phyloP scores from a whole-genome alignment of 2,888 invertebrate genomes.

The Gasteruption jaculator region DNA sequence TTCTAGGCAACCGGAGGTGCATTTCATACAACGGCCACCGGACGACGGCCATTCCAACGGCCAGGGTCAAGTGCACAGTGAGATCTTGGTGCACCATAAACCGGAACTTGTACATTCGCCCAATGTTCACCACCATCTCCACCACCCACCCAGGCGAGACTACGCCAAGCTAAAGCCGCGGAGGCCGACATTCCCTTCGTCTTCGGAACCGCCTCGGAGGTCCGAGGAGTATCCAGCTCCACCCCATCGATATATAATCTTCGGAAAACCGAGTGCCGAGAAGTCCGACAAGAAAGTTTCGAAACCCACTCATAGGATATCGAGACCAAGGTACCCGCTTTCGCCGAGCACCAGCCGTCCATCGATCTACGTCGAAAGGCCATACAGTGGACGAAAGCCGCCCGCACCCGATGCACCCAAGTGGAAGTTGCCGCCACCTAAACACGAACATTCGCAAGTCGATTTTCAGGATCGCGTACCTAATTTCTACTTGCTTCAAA shows the following conservation, averaged over 20 bases:
- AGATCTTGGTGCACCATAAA: slow-evolving; percentile 44
- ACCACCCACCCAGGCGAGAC: slow-evolving; percentile 33
- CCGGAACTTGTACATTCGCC: slow-evolving; percentile 31
- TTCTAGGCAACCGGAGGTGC: slow-evolving; percentile 33
- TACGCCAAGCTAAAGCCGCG: slow-evolving; percentile 31
- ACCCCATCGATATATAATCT: slow-evolving; percentile 33
- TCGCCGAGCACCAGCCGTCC: too few species aligned
- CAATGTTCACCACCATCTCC: slow-evolving; percentile 16
- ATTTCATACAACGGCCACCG: slow-evolving; percentile 36
- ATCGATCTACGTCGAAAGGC: slow-evolving; percentile 35
- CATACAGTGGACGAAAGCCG: too few species aligned
- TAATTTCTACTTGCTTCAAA: too few species aligned
- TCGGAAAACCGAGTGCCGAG: slow-evolving; percentile 33
- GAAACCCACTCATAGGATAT: slow-evolving; percentile 27
- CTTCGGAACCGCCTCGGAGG: slow-evolving; percentile 41
- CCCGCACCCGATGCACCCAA: too few species aligned
- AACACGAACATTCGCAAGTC: slow-evolving; percentile 12
- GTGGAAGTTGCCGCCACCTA: too few species aligned
- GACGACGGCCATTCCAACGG: slow-evolving; percentile 29
- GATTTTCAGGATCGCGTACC: slow-evolving; percentile 24
- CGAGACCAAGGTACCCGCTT: too few species aligned
- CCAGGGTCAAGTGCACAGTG: slow-evolving; percentile 44
- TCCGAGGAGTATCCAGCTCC: too few species aligned
- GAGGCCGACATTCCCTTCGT: slow-evolving; percentile 27
- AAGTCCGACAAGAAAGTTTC: slow-evolving; percentile 41